Evolutionary conservation across 2,113 vertebrate species (phyloP), one percentile per base, ranked within the genome.

Genomic region (Hippocampus zosterae): DNA sequence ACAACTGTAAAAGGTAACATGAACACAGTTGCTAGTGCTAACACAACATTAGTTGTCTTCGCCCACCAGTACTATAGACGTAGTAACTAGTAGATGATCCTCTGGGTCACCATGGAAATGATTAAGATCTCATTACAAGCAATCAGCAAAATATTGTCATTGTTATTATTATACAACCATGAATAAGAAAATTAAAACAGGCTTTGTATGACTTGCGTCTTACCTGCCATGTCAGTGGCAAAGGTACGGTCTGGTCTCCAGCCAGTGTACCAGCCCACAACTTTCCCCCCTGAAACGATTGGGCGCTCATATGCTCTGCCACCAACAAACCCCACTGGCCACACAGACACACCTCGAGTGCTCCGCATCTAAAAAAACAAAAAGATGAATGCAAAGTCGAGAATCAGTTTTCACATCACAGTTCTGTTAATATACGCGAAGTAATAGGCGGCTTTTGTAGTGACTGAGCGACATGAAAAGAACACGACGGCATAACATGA

Each of bases 171-270:
- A 37, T 37, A 5, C 33, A 37, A 37, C 33, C 33, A 37, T 37
- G 33, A 6, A 37, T 6, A 44, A 15, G 12, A 15, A 44, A 12
- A 44, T 44, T 3, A 44, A 44, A 44, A 44, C 2, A 44, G 13
- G 42, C 13, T 44, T 44, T 44, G 42, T 12, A 44, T 44, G 8
- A 42, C n/a, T 40, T 16, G 10, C 19, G 3, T 46, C 68, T 92
- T 86, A 98, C 97, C 98, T 91, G 98, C 98, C 97, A 99, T 99
- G 88, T 99, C 98, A 0, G 95, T 96, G 52, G 97, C 96, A 10
- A 99, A 99, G 9, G 96, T 94, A 76, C 97, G 90, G 91, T 98
- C 97, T 12, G 96, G 94, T 85, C 95, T 94, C 97, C 98, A 99
- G 80, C 98, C 98, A 0, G 97, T 98, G 90, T 99, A 99, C 97